Percentiles rank a stretch among this genome's conserved stretches.
These are phyloP conservation scores for Aleiodes testaceus DNA, from an alignment of 2,888 invertebrate genomes.

Conservation along the genomic window DNA sequence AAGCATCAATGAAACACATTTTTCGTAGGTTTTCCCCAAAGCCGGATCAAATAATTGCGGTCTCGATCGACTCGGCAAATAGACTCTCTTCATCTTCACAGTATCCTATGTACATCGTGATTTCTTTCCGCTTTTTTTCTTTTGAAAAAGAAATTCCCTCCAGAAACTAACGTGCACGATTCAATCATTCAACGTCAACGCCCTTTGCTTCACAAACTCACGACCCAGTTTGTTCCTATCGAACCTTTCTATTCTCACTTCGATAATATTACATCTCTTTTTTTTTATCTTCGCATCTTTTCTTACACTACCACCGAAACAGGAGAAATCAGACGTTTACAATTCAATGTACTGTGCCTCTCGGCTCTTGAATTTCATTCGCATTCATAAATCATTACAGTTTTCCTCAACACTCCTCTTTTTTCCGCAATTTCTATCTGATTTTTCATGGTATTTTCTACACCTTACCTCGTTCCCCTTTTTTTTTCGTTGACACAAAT, in stretches of 20 bases:
- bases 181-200: slow-evolving; percentile 63
- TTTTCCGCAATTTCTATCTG: neutral
- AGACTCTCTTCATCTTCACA: slow-evolving; percentile 40
- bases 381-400: slow-evolving; percentile 17
- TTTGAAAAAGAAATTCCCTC: slow-evolving; percentile 3
- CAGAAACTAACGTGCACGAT: slow-evolving; percentile 46
- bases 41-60: slow-evolving; percentile 64
- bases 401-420: neutral
- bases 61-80: slow-evolving; percentile 62
- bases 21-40: slow-evolving; percentile 43
- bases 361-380: slow-evolving; percentile 8
- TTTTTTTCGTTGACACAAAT: neutral
- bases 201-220: slow-evolving; percentile 52
- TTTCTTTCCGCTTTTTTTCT: slow-evolving; percentile 6
- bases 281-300: neutral
- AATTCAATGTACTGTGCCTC: slow-evolving; percentile 18
- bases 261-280: slow-evolving; percentile 2
- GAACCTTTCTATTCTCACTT: slow-evolving; percentile 10
- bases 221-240: slow-evolving; percentile 66
- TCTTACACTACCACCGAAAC: neutral
- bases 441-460: slow-evolving; percentile 7
- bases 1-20: slow-evolving; percentile 28
- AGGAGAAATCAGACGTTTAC: slow-evolving; percentile 9
- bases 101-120: slow-evolving; percentile 6
- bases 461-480: neutral